Evolutionary conservation across 2,113 vertebrate species (phyloP).

Genomic region (Solea solea): DNA sequence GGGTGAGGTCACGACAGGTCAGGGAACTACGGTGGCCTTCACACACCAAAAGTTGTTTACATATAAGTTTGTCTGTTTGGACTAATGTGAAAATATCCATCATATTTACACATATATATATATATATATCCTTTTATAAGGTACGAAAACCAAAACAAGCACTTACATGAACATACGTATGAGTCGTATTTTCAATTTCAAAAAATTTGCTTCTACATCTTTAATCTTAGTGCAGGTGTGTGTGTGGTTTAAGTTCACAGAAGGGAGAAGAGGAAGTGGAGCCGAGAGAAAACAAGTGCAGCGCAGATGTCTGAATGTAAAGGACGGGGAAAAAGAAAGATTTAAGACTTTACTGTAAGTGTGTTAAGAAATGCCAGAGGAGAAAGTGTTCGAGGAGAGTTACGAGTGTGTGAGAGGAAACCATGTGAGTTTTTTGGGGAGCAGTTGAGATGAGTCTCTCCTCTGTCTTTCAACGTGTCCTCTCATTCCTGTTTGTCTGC

Average conservation of each 20-base stretch:
- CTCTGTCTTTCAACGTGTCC: conserved; percentile 29
- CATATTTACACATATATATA: too few relatives aligned
- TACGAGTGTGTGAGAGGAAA: background rate
- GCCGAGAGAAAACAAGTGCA: conserved; percentile 39
- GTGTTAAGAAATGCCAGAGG: background rate
- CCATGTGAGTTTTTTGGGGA: conserved; percentile 2
- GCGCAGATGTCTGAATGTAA: conserved; percentile 45
- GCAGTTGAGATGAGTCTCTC: background rate
- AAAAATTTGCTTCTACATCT: background rate
- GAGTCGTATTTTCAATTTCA: too few relatives aligned
- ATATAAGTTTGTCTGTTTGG: too few relatives aligned
- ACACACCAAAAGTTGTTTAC: too few relatives aligned
- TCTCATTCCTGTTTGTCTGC: conserved; percentile 49
- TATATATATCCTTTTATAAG: too few relatives aligned
- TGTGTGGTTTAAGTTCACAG: background rate
- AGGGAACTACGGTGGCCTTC: too few relatives aligned
- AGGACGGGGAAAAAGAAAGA: background rate
- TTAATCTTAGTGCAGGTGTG: conserved; percentile 23
- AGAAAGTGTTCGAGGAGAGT: background rate
- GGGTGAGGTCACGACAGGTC: too few relatives aligned
- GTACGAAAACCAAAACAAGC: too few relatives aligned
- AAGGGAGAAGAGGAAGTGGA: conserved; percentile 54
- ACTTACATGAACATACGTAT: too few relatives aligned
- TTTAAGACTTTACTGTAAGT: conserved; percentile 9
- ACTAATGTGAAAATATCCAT: too few relatives aligned